These are phyloP conservation scores for Anthoscopus minutus DNA, from an alignment of 2,113 vertebrate species.

Conservation along the genomic window DNA sequence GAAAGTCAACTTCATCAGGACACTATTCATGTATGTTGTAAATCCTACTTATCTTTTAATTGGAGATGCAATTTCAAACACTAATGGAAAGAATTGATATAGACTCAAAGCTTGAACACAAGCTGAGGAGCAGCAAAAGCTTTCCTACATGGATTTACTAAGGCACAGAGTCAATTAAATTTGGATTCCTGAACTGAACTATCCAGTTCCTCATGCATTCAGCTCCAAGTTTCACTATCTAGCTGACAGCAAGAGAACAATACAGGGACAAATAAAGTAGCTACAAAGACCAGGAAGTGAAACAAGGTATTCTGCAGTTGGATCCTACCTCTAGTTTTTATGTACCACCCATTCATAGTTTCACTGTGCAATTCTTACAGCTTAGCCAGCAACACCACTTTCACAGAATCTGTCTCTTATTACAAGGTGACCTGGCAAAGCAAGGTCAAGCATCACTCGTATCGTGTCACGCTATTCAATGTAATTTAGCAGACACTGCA, in stretches of 20 bases:
- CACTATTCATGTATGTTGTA: rapidly evolving
- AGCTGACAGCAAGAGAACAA: background rate
- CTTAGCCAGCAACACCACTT: background rate
- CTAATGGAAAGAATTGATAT: background rate
- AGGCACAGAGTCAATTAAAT: background rate
- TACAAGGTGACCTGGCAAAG: background rate
- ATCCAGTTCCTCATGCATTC: background rate
- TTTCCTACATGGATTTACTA: background rate
- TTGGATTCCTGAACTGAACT: background rate
- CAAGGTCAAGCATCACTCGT: background rate
- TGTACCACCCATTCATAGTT: background rate
- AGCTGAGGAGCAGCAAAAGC: background rate
- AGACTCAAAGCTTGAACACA: background rate
- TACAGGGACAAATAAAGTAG: background rate
- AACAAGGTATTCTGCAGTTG: background rate
- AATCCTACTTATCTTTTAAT: background rate
- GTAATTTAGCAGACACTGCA: background rate
- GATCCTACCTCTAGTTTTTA: background rate
- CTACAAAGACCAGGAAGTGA: background rate
- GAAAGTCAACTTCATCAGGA: background rate
- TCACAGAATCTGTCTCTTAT: background rate
- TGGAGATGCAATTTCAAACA: background rate
- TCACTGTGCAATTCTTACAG: background rate
- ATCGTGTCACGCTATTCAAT: rapidly evolving
- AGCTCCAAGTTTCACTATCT: background rate